phyloP scores from a whole-genome alignment of 1,140 invertebrate genomes.

The Muscidifurax raptorellus region DNA sequence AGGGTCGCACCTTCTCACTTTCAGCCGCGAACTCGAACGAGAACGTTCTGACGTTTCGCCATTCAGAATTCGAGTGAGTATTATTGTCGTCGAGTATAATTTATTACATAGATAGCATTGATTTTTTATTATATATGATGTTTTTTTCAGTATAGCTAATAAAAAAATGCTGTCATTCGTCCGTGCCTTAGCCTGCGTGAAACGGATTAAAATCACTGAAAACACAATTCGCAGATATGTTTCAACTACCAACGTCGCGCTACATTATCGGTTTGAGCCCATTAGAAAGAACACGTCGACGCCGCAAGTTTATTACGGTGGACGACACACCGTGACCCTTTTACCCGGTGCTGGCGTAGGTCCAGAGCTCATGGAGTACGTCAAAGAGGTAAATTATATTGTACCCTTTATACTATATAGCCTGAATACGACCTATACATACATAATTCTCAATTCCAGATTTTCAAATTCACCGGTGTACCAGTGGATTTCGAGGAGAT shows the following conservation, averaged over 20 bases:
- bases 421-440: not conserved
- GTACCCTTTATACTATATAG: not conserved
- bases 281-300: conserved; percentile 74
- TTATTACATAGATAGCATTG: no score
- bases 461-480: conserved; percentile 88
- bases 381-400: conserved; percentile 82
- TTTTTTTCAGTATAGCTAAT: not conserved
- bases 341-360: conserved; percentile 96
- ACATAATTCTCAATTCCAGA: conserved; percentile 52
- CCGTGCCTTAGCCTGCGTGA: no score
- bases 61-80: not conserved
- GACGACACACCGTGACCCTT: conserved; percentile 94
- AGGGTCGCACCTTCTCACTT: not conserved
- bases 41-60: not conserved
- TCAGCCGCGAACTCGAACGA: not conserved
- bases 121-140: no score
- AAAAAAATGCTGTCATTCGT: not conserved
- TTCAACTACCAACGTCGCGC: not conserved
- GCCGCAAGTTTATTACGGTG: conserved; percentile 93
- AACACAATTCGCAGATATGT: not conserved
- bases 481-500: conserved; percentile 98
- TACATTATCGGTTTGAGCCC: not conserved
- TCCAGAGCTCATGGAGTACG: conserved; percentile 93
- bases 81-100: no score
- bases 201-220: no score